Percentiles rank a stretch among this genome's conserved stretches.
Evolutionary conservation across 2,888 invertebrate genomes (phyloP).

Genomic region (Andricus quercusramuli): DNA sequence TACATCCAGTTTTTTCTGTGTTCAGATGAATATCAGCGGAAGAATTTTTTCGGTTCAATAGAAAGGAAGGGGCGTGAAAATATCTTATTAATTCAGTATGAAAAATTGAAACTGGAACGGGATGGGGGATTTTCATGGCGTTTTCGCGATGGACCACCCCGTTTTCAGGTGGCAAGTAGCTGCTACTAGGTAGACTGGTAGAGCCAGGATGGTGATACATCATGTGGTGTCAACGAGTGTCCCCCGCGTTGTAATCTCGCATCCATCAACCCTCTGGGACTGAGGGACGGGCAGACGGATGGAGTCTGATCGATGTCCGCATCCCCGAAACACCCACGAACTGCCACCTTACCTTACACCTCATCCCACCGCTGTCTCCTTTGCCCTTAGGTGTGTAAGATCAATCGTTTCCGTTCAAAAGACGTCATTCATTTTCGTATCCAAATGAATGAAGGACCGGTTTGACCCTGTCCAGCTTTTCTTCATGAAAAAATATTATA

Average conservation of each 20-base stretch:
- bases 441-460: no score
- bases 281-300: constrained; percentile 58
- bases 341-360: constrained; percentile 37
- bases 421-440: no score
- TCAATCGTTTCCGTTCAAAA: not conserved
- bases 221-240: constrained; percentile 57
- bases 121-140: not conserved
- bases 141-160: constrained; percentile 13
- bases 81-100: not conserved
- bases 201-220: constrained; percentile 56
- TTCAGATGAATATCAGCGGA: not conserved
- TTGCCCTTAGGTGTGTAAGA: not conserved
- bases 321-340: constrained; percentile 59
- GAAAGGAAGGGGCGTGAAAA: not conserved
- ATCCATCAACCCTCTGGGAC: constrained; percentile 74
- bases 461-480: no score
- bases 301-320: constrained; percentile 72
- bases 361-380: constrained; percentile 42
- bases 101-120: not conserved
- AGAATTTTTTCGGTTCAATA: not conserved
- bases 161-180: constrained; percentile 40
- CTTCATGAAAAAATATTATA: no score
- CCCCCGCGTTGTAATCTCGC: constrained; percentile 74
- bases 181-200: constrained; percentile 47
- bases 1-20: no score